Conservation (phyloP, 2,113 vertebrate species). For the Axis porcinus region DNA sequence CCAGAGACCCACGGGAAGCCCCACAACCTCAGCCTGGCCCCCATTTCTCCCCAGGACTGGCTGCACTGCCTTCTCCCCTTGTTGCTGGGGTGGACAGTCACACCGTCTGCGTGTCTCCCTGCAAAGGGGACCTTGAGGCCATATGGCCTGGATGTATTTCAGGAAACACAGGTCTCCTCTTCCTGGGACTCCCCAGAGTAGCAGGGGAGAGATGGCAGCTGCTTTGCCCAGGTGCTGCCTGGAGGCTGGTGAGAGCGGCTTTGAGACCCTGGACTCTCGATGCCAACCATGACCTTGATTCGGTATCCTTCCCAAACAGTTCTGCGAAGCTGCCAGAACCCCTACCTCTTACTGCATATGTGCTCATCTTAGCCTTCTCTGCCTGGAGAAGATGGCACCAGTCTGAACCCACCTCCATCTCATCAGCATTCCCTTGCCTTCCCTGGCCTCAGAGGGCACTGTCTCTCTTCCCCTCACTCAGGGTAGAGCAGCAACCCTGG, state of each 20-base stretch:
- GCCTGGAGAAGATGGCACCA: not conserved
- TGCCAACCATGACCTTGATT: not conserved
- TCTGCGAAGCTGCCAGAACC: not conserved
- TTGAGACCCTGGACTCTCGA: not conserved
- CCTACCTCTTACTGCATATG: not conserved
- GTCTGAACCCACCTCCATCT: not conserved
- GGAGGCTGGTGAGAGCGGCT: not conserved
- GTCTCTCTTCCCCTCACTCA: not conserved
- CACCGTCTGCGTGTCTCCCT: not conserved
- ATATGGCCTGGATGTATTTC: not conserved
- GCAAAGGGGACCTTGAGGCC: not conserved
- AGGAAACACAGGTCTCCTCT: not conserved
- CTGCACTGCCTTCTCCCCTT: not conserved
- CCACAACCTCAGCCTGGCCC: fast-evolving
- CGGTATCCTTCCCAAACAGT: not conserved
- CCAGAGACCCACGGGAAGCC: not conserved
- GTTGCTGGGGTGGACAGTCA: not conserved
- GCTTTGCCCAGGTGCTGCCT: not conserved
- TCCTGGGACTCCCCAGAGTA: not conserved
- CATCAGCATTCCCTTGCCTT: fast-evolving
- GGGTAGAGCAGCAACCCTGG: not conserved
- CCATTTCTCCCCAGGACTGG: not conserved
- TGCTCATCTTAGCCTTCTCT: not conserved
- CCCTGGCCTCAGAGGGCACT: not conserved
- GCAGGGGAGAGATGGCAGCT: not conserved